Base-by-base conservation (phyloP, 2,113 vertebrate species). In the Bucco capensis region DNA sequence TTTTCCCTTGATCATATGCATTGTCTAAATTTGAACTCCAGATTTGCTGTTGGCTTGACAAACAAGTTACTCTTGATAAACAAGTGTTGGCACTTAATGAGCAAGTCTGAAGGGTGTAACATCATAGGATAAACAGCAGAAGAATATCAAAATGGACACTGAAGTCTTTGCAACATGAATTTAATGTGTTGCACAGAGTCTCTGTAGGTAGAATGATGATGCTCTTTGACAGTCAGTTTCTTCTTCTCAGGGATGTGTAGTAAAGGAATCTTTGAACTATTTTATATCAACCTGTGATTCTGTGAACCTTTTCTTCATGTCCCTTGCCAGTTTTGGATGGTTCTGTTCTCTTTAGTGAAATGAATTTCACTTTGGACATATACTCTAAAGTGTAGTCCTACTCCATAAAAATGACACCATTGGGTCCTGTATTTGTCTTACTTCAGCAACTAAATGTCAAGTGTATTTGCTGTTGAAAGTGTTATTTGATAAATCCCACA, bases 321-420 rank as follows among this genome's bases (percentile, higher is more conserved):
- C 67, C 42, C 75, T 81, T 96, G 73, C 86, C 90, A 88, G 77
- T 70, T 89, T 86, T 90, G 75, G 79, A 35, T 84, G 38, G 69
- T 84, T 95, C 56, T 83, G 84, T 91, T 92, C 84, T 84, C 76
- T 94, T 96, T 96, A 90, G 93, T 77, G 91, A 95, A 92, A 94
- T 96, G 58, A 93, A 87, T 96, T 87, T 92, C 54, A 64, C 38
- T 89, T 93, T 37, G 92, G 89, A 93, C 47, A 31, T 85, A 84
- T 28, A 86, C 58, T 84, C 67, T 54, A 10, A 94, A 88, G 54
- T 83, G 42, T 56, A 73, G 71, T 83, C 89, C 86, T 82, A 40
- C 81, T 92, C 69, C 60, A 81, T 86, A 81, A 93, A 93, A 93
- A 93, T 84, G 76, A 70, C 69, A 86, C 93, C 71, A 49, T 65